These are phyloP conservation scores for Polietes domitor DNA, from an alignment of 2,888 invertebrate species.

Conservation along the genomic window DNA sequence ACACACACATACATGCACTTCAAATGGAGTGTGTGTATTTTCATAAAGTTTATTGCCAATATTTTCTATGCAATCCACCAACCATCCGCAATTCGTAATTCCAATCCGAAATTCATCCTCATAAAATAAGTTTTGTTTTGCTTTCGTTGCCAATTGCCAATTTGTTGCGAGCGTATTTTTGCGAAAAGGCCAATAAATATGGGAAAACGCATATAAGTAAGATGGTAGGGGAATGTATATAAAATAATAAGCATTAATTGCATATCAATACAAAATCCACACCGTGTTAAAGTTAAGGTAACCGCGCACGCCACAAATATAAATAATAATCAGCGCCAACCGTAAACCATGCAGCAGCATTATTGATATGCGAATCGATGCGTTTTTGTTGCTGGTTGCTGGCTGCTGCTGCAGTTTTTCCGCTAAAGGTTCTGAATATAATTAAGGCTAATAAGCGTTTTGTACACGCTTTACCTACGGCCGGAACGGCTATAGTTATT, in stretches of 20 bases:
- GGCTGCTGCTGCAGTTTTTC: conserved; percentile 3
- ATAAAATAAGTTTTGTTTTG: background rate
- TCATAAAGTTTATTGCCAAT: conserved; percentile 50
- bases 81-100: conserved; percentile 3
- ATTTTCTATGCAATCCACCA: conserved; percentile 9
- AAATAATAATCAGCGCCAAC: background rate
- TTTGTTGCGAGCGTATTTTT: background rate
- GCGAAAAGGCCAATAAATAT: background rate
- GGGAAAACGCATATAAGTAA: background rate
- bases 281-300: background rate
- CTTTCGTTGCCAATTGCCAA: background rate
- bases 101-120: background rate
- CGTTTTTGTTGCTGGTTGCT: too few species aligned
- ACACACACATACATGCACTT: too few species aligned
- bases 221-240: too few species aligned
- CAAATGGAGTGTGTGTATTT: background rate
- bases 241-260: too few species aligned
- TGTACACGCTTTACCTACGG: too few species aligned
- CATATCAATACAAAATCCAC: too few species aligned
- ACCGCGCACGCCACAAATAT: background rate
- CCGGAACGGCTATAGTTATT: too few species aligned
- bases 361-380: conserved; percentile 48
- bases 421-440: conserved; percentile 31
- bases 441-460: conserved; percentile 37
- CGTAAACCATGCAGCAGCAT: background rate